Base-by-base conservation (phyloP, 2,888 invertebrate species). In the Watsonalla binaria region DNA sequence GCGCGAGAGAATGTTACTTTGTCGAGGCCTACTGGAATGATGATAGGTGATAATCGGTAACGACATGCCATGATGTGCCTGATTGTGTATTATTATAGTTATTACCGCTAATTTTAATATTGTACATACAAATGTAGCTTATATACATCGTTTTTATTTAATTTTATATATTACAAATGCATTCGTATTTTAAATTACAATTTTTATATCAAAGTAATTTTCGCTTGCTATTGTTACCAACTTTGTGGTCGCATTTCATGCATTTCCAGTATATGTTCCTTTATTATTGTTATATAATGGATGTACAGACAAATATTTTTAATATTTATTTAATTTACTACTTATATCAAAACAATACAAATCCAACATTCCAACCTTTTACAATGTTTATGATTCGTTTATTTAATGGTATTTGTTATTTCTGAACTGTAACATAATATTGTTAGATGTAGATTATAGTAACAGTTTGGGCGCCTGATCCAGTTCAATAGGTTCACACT, bases 51-150 rank as follows among this genome's bases (percentile, higher is more conserved):
- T 63, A 61, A 62, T 62, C 60, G 61, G 64, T 64, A 70, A 62
- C 71, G 68, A 71, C 69, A 76, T 78, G 80, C 82, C 84, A 75
- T 74, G 63, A 76, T 78, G 82, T 84, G 85, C 85, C 83, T 83
- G 76, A 78, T 66, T 66, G 71, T 57, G 66, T 70, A 73, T 67
- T 61, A 54, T 54, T 60, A 54, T 57, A 52, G 47, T 59, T 55
- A 46, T 61, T 55, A 63, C 64, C 59, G 62, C 55, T 54, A 57
- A 54, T 35, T 53, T 24, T 60, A 55, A 46, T 46, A 42, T 47
- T 58, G 57, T 60, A 55, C 52, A 60, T 54, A 60, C 14, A 50
- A 48, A 34, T 48, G 13, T 48, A 48, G 48, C 33, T 47, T 15
- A 9, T 48, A 48, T 48, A 11, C 8, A 6, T 49, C 0, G 8